These are phyloP conservation scores for Epirrita christyi DNA, from an alignment of 2,888 invertebrate species.

Conservation along the genomic window DNA sequence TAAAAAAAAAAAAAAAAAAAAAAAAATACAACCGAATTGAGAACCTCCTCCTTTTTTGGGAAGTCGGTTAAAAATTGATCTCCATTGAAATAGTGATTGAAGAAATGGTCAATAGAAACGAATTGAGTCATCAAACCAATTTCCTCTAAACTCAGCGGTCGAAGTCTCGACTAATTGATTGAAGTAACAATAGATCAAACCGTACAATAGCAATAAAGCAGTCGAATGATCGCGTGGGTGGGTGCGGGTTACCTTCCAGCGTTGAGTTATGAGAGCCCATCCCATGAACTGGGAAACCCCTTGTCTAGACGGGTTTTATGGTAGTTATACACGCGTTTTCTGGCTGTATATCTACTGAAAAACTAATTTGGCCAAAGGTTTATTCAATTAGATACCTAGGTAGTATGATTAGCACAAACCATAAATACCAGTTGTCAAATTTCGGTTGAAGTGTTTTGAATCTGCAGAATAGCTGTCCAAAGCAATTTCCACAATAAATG, in stretches of 20 bases:
- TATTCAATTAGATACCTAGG: too few species aligned
- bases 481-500: too few species aligned
- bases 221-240: conserved; percentile 23
- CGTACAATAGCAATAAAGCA: conserved; percentile 20
- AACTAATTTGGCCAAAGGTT: too few species aligned
- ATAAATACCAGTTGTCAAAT: too few species aligned
- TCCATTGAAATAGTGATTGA: conserved; percentile 12
- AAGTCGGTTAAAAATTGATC: conserved; percentile 15
- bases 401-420: too few species aligned
- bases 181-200: conserved; percentile 16
- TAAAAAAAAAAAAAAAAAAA: too few species aligned
- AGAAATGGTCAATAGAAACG: conserved; percentile 1
- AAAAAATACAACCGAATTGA: too few species aligned
- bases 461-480: too few species aligned
- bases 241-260: conserved; percentile 25
- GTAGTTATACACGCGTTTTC: conserved; percentile 18
- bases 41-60: too few species aligned
- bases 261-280: conserved; percentile 22
- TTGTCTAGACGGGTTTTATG: conserved; percentile 29
- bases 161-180: conserved; percentile 16
- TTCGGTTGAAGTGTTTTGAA: too few species aligned
- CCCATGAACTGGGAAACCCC: conserved; percentile 33
- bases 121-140: conserved; percentile 26
- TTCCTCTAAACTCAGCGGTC: conserved; percentile 4
- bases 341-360: not conserved